phyloP scores from a whole-genome alignment of 2,113 vertebrate genomes.

The Naja naja region DNA sequence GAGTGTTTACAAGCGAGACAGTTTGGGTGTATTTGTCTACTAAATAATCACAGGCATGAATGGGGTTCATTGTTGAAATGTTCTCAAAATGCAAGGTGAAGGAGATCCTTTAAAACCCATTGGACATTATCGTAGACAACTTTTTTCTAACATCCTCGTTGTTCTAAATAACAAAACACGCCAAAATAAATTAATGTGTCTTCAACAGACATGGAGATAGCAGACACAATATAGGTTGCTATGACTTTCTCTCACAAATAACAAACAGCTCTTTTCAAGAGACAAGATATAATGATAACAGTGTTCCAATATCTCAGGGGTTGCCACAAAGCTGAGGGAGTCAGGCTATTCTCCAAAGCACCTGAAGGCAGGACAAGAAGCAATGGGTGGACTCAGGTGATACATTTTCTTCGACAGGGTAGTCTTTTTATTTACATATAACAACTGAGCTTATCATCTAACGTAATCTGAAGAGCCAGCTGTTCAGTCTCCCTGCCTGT shows the following conservation, averaged over 20 bases:
- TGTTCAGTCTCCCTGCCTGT: constrained; percentile 29
- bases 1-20: neutral
- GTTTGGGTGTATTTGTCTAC: neutral
- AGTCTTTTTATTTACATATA: constrained; percentile 33
- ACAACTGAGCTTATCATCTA: constrained; percentile 32
- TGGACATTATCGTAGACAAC: neutral
- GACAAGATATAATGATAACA: neutral
- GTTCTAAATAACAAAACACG: neutral
- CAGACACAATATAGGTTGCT: neutral
- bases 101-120: neutral
- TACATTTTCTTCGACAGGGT: constrained; percentile 13
- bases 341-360: no score
- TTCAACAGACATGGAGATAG: no score
- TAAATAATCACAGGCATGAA: neutral
- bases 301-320: no score
- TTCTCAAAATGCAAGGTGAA: constrained; percentile 8
- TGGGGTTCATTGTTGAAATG: neutral
- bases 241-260: neutral
- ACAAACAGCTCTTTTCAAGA: neutral
- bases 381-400: neutral
- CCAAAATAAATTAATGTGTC: neutral
- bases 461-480: constrained; percentile 34
- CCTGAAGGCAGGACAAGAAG: no score
- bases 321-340: no score
- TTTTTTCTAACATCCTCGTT: neutral